Evolutionary conservation across 2,113 vertebrate genomes (phyloP).

Genomic region (Puffinus mauretanicus): DNA sequence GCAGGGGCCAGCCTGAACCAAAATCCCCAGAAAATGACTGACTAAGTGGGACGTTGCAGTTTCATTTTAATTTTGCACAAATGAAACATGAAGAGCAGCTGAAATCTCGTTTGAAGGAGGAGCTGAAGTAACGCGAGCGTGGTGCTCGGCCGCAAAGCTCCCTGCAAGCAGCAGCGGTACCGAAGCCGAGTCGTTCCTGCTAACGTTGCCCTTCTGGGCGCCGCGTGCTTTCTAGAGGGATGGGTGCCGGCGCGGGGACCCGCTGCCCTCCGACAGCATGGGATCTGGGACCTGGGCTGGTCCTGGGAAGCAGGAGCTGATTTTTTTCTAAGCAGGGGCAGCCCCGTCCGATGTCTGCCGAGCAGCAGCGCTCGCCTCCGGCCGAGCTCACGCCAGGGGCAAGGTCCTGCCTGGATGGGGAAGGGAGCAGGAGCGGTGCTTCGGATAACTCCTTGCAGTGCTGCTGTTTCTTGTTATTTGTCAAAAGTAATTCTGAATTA

Average conservation of each 20-base stretch:
- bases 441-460: background rate
- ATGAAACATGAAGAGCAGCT: background rate
- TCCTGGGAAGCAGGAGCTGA: background rate
- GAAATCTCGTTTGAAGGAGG: background rate
- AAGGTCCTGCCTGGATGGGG: background rate
- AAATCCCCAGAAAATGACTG: background rate
- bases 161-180: accelerated
- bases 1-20: background rate
- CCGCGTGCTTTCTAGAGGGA: background rate
- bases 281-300: background rate
- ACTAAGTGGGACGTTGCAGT: accelerated
- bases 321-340: background rate
- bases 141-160: background rate
- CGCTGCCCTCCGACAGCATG: accelerated
- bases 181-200: accelerated
- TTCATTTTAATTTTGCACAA: background rate
- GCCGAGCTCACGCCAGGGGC: accelerated
- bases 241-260: accelerated
- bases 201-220: accelerated
- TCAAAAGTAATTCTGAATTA: constrained; percentile 67
- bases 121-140: accelerated
- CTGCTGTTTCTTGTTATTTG: background rate
- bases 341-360: accelerated
- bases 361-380: background rate
- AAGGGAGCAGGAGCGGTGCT: background rate